Evolutionary conservation across 2,113 vertebrate genomes (phyloP).

Genomic region (Vicugna pacos): DNA sequence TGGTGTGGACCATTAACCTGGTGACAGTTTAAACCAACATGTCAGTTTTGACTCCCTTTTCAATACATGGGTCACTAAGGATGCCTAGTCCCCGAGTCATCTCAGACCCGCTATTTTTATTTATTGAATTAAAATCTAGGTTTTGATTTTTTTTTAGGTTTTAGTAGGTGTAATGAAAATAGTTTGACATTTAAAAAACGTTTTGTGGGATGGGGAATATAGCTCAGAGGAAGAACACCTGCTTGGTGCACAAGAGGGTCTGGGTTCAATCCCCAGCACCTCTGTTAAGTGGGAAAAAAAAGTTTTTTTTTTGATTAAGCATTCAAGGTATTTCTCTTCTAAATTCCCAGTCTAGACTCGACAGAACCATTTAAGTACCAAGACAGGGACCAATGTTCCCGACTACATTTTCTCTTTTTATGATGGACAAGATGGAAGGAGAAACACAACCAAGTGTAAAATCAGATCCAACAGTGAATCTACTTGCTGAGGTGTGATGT

Average conservation of each 20-base stretch:
- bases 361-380: not conserved
- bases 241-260: too few relatives aligned
- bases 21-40: not conserved
- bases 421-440: not conserved
- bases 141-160: not conserved
- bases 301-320: not conserved
- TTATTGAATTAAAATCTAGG: not conserved
- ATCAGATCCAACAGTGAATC: not conserved
- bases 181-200: not conserved
- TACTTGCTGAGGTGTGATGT: not conserved
- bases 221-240: too few relatives aligned
- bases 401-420: not conserved
- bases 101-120: not conserved
- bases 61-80: not conserved
- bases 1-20: not conserved
- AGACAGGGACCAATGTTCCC: not conserved
- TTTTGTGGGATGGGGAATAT: not conserved
- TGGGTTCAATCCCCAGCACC: too few relatives aligned
- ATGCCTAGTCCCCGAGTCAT: not conserved
- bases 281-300: too few relatives aligned
- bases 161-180: slow-evolving; percentile 25
- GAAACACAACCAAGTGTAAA: not conserved
- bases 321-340: slow-evolving; percentile 34
- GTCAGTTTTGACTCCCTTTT: not conserved
- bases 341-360: not conserved